phyloP scores from a whole-genome alignment of 2,113 vertebrate species.

The Zosterops borbonicus region DNA sequence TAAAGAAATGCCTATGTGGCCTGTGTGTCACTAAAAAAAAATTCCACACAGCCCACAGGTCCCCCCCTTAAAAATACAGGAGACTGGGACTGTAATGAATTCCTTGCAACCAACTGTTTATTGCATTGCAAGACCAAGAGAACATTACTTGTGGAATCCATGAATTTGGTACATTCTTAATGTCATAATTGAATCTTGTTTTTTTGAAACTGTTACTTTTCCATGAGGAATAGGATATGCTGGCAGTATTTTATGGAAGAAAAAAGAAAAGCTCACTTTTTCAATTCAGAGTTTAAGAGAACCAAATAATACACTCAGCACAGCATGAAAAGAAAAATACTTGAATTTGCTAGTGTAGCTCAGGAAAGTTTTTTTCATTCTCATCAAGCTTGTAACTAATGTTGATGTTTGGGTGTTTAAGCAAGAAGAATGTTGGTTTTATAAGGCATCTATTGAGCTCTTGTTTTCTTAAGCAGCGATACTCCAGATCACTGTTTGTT shows the following conservation, averaged over 20 bases:
- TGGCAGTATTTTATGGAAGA: not conserved
- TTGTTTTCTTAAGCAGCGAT: slow-evolving; percentile 66
- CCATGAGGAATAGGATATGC: not conserved
- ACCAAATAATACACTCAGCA: not conserved
- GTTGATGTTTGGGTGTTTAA: slow-evolving; percentile 55
- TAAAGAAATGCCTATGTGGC: not conserved
- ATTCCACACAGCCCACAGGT: not conserved
- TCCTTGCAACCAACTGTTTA: not conserved
- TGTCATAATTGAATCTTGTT: not conserved
- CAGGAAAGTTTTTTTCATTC: not conserved
- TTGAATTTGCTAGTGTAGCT: not conserved
- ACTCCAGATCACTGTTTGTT: slow-evolving; percentile 49
- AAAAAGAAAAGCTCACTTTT: not conserved
- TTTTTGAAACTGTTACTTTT: not conserved
- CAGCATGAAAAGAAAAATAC: slow-evolving; percentile 46
- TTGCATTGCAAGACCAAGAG: not conserved
- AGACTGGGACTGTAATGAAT: not conserved
- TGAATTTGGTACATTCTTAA: not conserved
- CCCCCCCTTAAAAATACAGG: not conserved
- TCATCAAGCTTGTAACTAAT: slow-evolving; percentile 27
- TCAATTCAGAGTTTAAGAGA: not conserved
- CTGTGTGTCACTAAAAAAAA: not conserved
- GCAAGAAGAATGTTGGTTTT: slow-evolving; percentile 63
- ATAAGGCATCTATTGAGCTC: slow-evolving; percentile 63
- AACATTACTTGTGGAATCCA: not conserved